Base-by-base conservation (phyloP, 2,888 invertebrate species). In the Erebia epiphron region DNA sequence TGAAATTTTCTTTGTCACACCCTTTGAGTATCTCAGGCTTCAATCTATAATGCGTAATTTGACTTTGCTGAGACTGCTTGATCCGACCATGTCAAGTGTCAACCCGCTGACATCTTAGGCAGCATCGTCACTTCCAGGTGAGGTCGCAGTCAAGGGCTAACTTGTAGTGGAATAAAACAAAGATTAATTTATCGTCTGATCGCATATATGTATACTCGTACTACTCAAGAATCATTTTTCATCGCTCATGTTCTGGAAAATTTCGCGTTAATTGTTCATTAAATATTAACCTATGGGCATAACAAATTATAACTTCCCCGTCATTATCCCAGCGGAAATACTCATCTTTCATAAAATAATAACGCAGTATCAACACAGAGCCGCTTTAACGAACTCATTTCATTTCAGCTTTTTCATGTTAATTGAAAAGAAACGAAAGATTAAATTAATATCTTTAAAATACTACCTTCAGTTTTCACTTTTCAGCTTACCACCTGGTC, bases 351-450 rank as follows among this genome's bases (percentile, higher is more conserved):
- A 35, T 58, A 8, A 58, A 58, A 58, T 41, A 58, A 58, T 58
- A n/a, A 58, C 58, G 58, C 58, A 58, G 58, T 3, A 58, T 58
- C 35, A 58, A 58, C 58, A 58, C 41, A 16, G 41, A 0, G 1
- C 41, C 58, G 58, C 58, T 35, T 35, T 58, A 58, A 41, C 58
- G 58, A 58, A 58, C 58, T 41, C 41, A 58, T 41, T 58, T n/a
- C 41, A 58, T 41, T 58, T 41, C 9, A 41, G 58, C 58, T 58
- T 58, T 58, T 58, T 58, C 58, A 58, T 41, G 41, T 58, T 58
- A 41, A 58, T 58, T 58, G n/a, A 58, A 58, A 58, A 58, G 58
- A 58, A 58, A n/a, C 58, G 58, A 58, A 41, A 41, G 35, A 9
- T 41, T 58, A 41, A 8, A 41, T 58, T n/a, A 41, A 41, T 10